Percentiles rank a stretch among this genome's conserved stretches.
Conservation (phyloP, 2,797 vertebrate genomes). For the Falco naumanni region DNA sequence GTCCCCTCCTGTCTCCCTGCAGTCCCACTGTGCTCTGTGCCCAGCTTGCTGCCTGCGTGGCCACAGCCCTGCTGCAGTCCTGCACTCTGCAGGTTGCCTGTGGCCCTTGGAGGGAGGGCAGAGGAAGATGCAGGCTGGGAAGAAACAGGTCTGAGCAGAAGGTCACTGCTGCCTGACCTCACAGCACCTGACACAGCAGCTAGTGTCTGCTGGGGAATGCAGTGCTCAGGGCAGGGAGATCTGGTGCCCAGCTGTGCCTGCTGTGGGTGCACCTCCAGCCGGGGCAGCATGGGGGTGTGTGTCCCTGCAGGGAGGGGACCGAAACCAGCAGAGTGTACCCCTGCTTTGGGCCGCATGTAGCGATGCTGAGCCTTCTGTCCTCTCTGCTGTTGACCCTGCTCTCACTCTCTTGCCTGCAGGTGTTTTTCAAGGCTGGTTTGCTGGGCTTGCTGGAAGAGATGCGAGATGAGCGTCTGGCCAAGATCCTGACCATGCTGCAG, state of each 20-base stretch:
- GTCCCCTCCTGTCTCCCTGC: not conserved
- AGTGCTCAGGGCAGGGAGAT: not conserved
- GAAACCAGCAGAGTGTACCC: not conserved
- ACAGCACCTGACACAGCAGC: not conserved
- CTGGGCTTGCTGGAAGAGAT: constrained; percentile 89
- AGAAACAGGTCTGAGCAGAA: not conserved
- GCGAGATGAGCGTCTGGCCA: constrained; percentile 89
- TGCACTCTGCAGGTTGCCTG: not conserved
- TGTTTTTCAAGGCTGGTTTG: constrained; percentile 94
- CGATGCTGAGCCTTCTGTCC: not conserved
- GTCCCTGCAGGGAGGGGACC: not conserved
- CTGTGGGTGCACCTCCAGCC: not conserved
- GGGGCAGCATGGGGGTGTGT: not conserved
- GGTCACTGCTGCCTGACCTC: not conserved
- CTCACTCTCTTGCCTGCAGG: constrained; percentile 71
- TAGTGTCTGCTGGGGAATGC: not conserved
- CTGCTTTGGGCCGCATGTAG: fast-evolving
- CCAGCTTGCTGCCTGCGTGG: not conserved
- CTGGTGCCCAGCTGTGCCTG: not conserved
- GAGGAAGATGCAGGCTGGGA: not conserved
- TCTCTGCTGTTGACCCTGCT: not conserved
- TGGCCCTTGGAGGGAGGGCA: not conserved
- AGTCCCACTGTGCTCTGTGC: not conserved
- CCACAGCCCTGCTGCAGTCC: not conserved
- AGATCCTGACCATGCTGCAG: constrained; percentile 89